These are phyloP conservation scores for Tortricodes alternella DNA, from an alignment of 2,888 invertebrate genomes.

Conservation along the genomic window DNA sequence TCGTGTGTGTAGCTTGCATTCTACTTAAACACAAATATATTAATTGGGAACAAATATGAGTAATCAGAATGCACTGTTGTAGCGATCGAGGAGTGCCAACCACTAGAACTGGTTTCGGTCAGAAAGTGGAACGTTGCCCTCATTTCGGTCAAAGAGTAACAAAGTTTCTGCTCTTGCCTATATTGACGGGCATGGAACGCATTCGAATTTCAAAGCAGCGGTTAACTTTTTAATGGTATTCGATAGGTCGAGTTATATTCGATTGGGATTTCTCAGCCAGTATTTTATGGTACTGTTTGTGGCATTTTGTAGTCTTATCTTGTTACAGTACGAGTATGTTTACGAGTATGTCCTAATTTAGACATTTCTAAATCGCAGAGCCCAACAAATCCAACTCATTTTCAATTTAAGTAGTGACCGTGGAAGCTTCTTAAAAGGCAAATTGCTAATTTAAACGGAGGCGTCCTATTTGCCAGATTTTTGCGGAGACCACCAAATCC, in stretches of 20 bases:
- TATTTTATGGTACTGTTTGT: not conserved
- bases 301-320: not conserved
- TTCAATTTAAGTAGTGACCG: constrained; percentile 29
- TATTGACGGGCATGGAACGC: constrained; percentile 51
- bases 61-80: constrained; percentile 26
- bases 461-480: constrained; percentile 33
- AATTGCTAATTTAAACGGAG: constrained; percentile 37
- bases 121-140: constrained; percentile 74
- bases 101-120: constrained; percentile 62
- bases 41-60: constrained; percentile 27
- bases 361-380: not conserved
- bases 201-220: constrained; percentile 19
- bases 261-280: not conserved
- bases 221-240: constrained; percentile 4
- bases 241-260: constrained; percentile 9
- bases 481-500: constrained; percentile 31
- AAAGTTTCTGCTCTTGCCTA: constrained; percentile 58
- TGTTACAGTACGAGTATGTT: not conserved
- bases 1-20: not conserved
- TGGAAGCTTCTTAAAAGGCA: constrained; percentile 33
- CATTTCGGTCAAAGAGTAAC: constrained; percentile 57
- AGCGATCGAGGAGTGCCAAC: constrained; percentile 44
- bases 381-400: constrained; percentile 19
- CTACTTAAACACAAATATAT: constrained; percentile 6
- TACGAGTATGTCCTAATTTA: not conserved